Conservation (phyloP, 2,797 vertebrate species). For the Fundulus diaphanus region DNA sequence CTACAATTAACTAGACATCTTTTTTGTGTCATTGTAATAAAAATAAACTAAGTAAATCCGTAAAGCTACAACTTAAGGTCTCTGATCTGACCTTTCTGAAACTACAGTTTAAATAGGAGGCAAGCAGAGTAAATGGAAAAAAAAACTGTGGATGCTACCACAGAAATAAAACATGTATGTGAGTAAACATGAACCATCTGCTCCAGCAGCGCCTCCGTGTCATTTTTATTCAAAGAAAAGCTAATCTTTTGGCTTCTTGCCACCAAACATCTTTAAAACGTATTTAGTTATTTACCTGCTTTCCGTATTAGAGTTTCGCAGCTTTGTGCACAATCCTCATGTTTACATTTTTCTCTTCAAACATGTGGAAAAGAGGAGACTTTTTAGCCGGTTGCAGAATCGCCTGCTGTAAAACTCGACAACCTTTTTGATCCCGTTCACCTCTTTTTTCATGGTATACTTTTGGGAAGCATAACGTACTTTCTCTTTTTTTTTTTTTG, state of each 20-base stretch:
- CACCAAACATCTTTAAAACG: background rate
- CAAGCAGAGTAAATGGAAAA: too few relatives aligned
- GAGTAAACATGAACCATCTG: background rate
- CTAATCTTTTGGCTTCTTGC: background rate
- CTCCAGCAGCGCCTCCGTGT: background rate
- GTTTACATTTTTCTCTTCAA: background rate
- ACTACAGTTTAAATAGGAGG: too few relatives aligned
- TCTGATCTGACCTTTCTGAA: too few relatives aligned
- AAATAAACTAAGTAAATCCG: too few relatives aligned
- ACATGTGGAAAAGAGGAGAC: background rate
- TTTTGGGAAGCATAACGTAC: background rate
- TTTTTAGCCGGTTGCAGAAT: background rate
- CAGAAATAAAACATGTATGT: too few relatives aligned
- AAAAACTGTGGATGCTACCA: too few relatives aligned
- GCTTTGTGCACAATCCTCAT: background rate
- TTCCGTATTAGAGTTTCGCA: background rate
- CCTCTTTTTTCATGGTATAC: background rate
- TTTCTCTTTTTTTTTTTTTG: conserved; percentile 2
- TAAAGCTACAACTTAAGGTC: too few relatives aligned
- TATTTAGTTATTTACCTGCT: background rate
- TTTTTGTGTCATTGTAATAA: too few relatives aligned
- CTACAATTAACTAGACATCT: too few relatives aligned
- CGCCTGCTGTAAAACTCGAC: background rate
- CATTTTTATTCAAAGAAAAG: background rate
- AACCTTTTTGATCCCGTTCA: background rate